Evolutionary conservation across 2,888 invertebrate genomes (phyloP).

Genomic region (Oligia fasciuncula): DNA sequence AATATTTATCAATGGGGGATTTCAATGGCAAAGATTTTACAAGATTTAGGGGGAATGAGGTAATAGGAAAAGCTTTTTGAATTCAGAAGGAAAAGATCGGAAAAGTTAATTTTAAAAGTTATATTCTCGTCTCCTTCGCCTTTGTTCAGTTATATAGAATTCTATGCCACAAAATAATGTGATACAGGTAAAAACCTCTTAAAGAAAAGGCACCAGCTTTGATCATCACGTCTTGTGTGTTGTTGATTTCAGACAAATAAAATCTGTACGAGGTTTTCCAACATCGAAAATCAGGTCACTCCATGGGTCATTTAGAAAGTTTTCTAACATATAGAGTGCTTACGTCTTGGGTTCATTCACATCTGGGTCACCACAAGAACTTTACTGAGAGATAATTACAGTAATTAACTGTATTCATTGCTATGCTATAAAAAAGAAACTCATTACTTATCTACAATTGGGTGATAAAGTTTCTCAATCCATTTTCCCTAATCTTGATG

Average conservation of each 20-base stretch:
- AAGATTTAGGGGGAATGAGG: slow-evolving; percentile 16
- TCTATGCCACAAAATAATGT: not conserved
- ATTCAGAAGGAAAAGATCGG: slow-evolving; percentile 11
- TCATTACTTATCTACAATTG: slow-evolving; percentile 47
- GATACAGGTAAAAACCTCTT: not conserved
- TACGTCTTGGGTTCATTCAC: slow-evolving; percentile 14
- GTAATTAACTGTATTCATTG: slow-evolving; percentile 26
- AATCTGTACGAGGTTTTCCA: not conserved
- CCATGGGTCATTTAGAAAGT: slow-evolving; percentile 10
- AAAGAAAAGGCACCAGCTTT: not conserved
- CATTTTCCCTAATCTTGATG: slow-evolving; percentile 41
- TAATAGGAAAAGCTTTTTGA: slow-evolving; percentile 23
- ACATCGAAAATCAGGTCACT: not conserved
- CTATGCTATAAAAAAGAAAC: slow-evolving; percentile 26
- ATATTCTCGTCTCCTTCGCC: no score
- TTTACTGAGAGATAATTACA: slow-evolving; percentile 8
- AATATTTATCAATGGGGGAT: slow-evolving; percentile 51
- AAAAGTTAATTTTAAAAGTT: slow-evolving; percentile 24
- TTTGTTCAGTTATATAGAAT: not conserved
- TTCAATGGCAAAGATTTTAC: slow-evolving; percentile 43
- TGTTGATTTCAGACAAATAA: not conserved
- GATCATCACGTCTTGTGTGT: not conserved
- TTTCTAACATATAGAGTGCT: slow-evolving; percentile 9
- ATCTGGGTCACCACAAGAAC: slow-evolving; percentile 11
- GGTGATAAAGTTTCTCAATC: slow-evolving; percentile 46